A percentile compares a stretch with the other conserved stretches of the same genome.
These are phyloP conservation scores for Coregonus sp. DNA, from an alignment of 2,797 vertebrate genomes.

Conservation along the genomic window DNA sequence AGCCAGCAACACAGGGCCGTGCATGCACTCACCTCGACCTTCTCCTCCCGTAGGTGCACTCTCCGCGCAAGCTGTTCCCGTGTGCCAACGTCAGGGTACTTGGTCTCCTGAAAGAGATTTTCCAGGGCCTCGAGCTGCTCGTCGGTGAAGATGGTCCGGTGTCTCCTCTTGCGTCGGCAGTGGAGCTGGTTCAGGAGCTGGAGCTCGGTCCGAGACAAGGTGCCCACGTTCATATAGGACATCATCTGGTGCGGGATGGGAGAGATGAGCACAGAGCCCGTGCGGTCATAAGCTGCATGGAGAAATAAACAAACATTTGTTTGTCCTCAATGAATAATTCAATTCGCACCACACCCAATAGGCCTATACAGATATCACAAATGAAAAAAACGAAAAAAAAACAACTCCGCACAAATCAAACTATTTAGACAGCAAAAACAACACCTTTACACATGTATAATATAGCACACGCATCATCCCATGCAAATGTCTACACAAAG, in stretches of 20 bases:
- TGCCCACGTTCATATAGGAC: slow-evolving; percentile 96
- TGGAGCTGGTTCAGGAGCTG: slow-evolving; percentile 96
- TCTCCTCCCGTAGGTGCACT: slow-evolving; percentile 96
- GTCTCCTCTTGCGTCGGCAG: slow-evolving; percentile 91
- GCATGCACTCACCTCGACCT: slow-evolving; percentile 87
- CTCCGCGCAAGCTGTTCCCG: slow-evolving; percentile 94
- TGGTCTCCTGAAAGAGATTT: slow-evolving; percentile 96
- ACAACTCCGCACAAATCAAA: too few relatives aligned
- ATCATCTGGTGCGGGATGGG: slow-evolving; percentile 95
- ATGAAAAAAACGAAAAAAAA: not conserved
- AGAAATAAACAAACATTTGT: not conserved
- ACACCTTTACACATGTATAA: not conserved
- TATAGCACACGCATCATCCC: not conserved
- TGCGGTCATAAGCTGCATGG: slow-evolving; percentile 87
- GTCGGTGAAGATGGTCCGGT: slow-evolving; percentile 97
- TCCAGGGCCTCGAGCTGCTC: slow-evolving; percentile 97
- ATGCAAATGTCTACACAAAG: not conserved
- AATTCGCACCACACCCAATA: too few relatives aligned
- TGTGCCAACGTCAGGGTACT: slow-evolving; percentile 96
- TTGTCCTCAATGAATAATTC: too few relatives aligned
- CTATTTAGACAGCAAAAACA: not conserved
- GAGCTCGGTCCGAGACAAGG: slow-evolving; percentile 92
- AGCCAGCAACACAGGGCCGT: not conserved
- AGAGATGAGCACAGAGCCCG: slow-evolving; percentile 89
- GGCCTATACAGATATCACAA: not conserved